Percentiles rank a stretch among this genome's conserved stretches.
Conservation (phyloP, 2,888 invertebrate genomes). For the Chydorus sphaericus region DNA sequence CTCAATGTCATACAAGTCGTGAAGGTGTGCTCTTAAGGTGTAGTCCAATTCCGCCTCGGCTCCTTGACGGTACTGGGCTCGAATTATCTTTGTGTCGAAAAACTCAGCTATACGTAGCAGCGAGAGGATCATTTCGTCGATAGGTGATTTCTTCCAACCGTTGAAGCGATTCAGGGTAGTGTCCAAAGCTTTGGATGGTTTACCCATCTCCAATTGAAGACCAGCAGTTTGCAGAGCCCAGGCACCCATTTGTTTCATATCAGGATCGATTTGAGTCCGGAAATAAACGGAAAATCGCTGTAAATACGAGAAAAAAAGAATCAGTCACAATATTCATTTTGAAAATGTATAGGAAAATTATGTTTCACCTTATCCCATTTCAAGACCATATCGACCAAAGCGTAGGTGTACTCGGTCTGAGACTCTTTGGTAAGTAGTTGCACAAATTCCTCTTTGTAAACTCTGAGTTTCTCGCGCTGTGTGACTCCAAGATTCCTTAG, state of each 20-base stretch:
- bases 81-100: background rate
- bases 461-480: background rate
- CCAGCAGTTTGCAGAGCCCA: background rate
- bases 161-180: background rate
- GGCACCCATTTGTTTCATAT: background rate
- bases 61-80: background rate
- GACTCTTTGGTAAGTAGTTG: background rate
- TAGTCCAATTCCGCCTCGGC: too few relatives aligned
- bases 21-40: background rate
- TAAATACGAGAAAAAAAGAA: background rate
- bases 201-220: background rate
- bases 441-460: background rate
- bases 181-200: background rate
- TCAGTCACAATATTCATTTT: background rate
- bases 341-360: background rate
- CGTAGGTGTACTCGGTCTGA: background rate
- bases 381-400: background rate
- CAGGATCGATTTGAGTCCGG: background rate
- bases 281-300: constrained; percentile 3
- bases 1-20: background rate
- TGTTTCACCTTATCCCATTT: background rate
- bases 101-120: background rate
- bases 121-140: background rate
- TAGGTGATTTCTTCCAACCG: background rate
- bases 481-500: background rate